Percentiles rank a stretch among this genome's conserved stretches.
Evolutionary conservation across 2,113 vertebrate species (phyloP).

Genomic region (Rhinolophus ferrumequinum): DNA sequence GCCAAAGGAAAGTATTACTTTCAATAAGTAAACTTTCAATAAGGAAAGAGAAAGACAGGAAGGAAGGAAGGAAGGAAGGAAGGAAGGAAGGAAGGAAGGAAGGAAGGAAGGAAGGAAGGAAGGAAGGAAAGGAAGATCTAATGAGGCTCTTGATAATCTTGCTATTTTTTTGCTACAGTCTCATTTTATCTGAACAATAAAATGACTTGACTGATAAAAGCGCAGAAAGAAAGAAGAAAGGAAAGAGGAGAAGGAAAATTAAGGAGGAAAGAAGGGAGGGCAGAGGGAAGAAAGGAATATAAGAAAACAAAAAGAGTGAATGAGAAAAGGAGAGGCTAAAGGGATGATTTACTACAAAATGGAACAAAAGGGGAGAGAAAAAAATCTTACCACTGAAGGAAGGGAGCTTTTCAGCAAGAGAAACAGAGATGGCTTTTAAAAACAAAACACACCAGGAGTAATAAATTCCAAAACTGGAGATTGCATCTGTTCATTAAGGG

Average conservation of each 20-base stretch:
- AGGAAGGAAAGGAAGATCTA: not conserved
- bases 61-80: too few species aligned
- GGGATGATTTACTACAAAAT: not conserved
- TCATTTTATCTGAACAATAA: not conserved
- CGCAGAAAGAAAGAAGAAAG: not conserved
- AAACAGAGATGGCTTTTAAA: not conserved
- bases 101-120: too few species aligned
- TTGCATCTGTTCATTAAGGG: not conserved
- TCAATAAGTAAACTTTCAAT: not conserved
- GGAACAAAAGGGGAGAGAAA: fast-evolving
- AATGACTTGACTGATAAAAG: not conserved
- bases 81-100: too few species aligned
- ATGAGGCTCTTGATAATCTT: not conserved
- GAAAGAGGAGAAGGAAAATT: not conserved
- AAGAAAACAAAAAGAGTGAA: not conserved
- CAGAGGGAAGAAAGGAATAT: not conserved
- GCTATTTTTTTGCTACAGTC: not conserved
- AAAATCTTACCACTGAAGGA: not conserved
- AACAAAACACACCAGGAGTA: not conserved
- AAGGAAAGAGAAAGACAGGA: too few species aligned
- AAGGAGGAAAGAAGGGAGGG: not conserved
- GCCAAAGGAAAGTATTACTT: not conserved
- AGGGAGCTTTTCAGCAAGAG: not conserved
- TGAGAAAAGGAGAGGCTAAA: not conserved
- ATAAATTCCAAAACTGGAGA: not conserved